Percentiles rank a stretch among this genome's conserved stretches.
Evolutionary conservation across 2,797 vertebrate species (phyloP).

Genomic region (Cygnus olor): DNA sequence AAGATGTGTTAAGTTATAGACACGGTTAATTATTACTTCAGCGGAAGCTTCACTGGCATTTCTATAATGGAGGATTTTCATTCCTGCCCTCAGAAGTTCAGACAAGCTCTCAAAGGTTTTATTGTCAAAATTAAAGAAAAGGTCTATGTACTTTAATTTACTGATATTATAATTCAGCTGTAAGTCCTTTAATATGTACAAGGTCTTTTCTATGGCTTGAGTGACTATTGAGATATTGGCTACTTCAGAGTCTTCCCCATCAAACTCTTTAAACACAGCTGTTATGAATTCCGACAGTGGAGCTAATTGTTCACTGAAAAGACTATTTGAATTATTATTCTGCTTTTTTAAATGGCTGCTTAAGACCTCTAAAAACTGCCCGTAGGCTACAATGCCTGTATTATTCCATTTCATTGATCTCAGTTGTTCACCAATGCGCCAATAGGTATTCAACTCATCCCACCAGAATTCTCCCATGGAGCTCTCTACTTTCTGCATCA

Average conservation of each 20-base stretch:
- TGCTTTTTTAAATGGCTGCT: conserved; percentile 24
- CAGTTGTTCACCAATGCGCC: conserved; percentile 54
- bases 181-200: conserved; percentile 61
- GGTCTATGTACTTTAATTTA: conserved; percentile 48
- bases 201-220: conserved; percentile 55
- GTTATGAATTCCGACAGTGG: conserved; percentile 46
- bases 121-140: conserved; percentile 43
- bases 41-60: not conserved
- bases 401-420: conserved; percentile 55
- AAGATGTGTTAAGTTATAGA: conserved; percentile 55
- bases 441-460: conserved; percentile 54
- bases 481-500: conserved; percentile 57
- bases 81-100: conserved; percentile 53
- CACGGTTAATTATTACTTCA: conserved; percentile 26
- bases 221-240: conserved; percentile 45
- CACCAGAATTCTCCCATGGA: conserved; percentile 40
- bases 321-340: not conserved
- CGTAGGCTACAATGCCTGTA: conserved; percentile 1
- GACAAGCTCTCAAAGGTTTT: conserved; percentile 17
- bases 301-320: not conserved
- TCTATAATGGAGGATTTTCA: conserved; percentile 35
- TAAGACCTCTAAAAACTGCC: conserved; percentile 61
- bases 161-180: conserved; percentile 58
- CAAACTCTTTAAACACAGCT: conserved; percentile 41
- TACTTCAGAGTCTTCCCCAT: conserved; percentile 4